Evolutionary conservation across 2,888 invertebrate species (phyloP).

Genomic region (Neoitamus cyanurus): DNA sequence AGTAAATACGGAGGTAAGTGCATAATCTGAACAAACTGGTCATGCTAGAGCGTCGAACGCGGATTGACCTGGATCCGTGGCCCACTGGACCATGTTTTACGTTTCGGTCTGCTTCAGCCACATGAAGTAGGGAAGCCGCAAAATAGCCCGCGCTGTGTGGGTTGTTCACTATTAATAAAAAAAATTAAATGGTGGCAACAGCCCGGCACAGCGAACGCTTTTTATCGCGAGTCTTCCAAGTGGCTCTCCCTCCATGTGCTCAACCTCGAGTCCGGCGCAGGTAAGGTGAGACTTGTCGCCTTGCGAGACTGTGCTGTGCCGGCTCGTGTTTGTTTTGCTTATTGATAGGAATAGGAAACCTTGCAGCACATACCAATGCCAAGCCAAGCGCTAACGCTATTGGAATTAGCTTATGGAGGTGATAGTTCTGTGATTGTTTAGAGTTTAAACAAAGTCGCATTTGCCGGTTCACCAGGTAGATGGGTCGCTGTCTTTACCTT

Average conservation of each 20-base stretch:
- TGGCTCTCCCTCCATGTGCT: background rate
- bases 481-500: background rate
- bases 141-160: background rate
- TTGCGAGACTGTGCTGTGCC: background rate
- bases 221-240: background rate
- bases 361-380: background rate
- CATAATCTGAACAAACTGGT: background rate
- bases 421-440: background rate
- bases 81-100: background rate
- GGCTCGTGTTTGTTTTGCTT: background rate
- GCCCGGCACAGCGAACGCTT: background rate
- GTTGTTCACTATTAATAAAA: constrained; percentile 1
- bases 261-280: background rate
- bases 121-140: background rate
- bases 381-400: background rate
- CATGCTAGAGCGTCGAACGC: background rate
- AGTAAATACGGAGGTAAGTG: background rate
- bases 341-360: background rate
- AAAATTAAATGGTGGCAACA: background rate
- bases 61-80: background rate
- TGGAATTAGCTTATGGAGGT: background rate
- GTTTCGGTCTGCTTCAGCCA: background rate
- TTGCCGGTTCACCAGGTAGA: background rate
- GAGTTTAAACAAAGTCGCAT: no score
- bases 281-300: constrained; percentile 13